Conservation (phyloP, 2,113 vertebrate genomes). For the Sigmodon hispidus region DNA sequence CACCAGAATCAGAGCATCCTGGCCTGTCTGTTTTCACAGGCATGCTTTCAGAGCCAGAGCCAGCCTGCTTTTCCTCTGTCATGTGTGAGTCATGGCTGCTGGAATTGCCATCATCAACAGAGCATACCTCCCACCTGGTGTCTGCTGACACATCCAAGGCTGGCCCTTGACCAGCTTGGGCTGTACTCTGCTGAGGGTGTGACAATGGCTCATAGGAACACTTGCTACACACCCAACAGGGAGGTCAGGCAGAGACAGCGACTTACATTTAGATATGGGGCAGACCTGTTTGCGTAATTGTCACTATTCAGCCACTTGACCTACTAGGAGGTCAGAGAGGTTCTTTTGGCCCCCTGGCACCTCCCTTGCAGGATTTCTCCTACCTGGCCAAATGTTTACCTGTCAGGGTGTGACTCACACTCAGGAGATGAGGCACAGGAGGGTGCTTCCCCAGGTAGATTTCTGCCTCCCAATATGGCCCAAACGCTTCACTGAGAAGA, state of each 20-base stretch:
- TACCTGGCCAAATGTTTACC: slow-evolving; percentile 44
- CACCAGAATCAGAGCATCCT: background rate
- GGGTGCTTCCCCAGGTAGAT: background rate
- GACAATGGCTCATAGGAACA: background rate
- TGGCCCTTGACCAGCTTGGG: slow-evolving; percentile 62
- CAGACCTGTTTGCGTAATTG: background rate
- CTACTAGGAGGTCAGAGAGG: background rate
- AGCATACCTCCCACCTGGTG: background rate
- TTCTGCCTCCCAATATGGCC: slow-evolving; percentile 61
- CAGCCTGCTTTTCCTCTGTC: background rate
- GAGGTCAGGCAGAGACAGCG: background rate
- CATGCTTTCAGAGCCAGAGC: background rate
- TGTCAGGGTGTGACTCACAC: background rate
- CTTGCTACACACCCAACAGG: background rate
- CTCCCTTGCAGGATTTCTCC: background rate
- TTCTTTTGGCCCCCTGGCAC: background rate
- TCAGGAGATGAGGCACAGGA: background rate
- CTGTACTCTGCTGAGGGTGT: slow-evolving; percentile 69
- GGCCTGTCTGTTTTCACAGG: too few species aligned
- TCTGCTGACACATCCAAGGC: slow-evolving; percentile 43
- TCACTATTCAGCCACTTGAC: rapidly evolving
- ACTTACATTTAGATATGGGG: rapidly evolving
- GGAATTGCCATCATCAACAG: background rate
- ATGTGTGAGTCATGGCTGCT: background rate
- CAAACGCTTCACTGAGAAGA: slow-evolving; percentile 29